Evolutionary conservation across 2,797 vertebrate species (phyloP).

Genomic region (Melopsittacus undulatus): DNA sequence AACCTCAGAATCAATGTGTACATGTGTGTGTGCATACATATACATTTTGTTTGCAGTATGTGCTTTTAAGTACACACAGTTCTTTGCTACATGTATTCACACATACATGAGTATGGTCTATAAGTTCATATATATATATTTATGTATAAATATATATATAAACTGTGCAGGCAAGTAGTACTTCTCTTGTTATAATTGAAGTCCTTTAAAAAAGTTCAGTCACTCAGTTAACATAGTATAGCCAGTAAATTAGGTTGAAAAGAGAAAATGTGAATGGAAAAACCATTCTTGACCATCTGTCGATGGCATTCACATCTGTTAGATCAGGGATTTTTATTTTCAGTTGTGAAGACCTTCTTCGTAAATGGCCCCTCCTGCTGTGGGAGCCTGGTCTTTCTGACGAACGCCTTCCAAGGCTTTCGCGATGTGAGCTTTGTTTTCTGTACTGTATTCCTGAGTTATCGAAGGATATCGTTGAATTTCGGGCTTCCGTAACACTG

Average conservation of each 20-base stretch:
- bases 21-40: conserved; percentile 72
- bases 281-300: conserved; percentile 97
- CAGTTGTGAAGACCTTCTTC: conserved; percentile 93
- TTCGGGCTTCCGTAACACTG: conserved; percentile 84
- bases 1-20: conserved; percentile 69
- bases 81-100: conserved; percentile 74
- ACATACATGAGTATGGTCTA: conserved; percentile 76
- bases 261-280: conserved; percentile 95
- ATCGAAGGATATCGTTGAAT: conserved; percentile 92
- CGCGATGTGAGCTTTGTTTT: conserved; percentile 84
- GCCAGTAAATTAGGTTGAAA: conserved; percentile 99
- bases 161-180: conserved; percentile 81
- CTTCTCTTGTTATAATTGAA: conserved; percentile 74
- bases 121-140: conserved; percentile 76
- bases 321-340: conserved; percentile 99
- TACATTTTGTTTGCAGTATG: conserved; percentile 46
- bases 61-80: conserved; percentile 69
- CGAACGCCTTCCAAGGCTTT: conserved; percentile 81
- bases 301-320: conserved; percentile 97
- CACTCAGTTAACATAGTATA: conserved; percentile 97
- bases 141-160: conserved; percentile 80
- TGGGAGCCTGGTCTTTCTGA: conserved; percentile 84
- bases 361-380: conserved; percentile 87
- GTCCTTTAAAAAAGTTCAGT: conserved; percentile 82
- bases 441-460: conserved; percentile 94